These are phyloP conservation scores for Ricordea florida DNA, from an alignment of 92 coral and sea anemone genomes.

Conservation along the genomic window DNA sequence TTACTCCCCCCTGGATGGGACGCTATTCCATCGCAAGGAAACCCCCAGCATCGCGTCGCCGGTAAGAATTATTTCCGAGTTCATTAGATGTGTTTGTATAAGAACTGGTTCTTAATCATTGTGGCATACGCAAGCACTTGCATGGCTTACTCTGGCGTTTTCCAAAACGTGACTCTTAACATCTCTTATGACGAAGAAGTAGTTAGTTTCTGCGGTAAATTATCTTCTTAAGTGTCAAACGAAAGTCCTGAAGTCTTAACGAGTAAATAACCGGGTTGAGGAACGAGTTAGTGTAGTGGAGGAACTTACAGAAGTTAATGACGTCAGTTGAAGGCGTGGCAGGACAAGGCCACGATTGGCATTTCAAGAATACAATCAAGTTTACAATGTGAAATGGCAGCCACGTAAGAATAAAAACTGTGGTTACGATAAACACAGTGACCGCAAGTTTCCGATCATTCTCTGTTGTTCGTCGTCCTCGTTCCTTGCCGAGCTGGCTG, in stretches of 20 bases:
- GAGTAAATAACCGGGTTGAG: slow-evolving; percentile 86
- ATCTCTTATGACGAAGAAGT: no score
- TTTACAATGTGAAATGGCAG: slow-evolving; percentile 84
- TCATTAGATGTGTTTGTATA: no score
- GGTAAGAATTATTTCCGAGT: no score
- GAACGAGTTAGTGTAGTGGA: slow-evolving; percentile 79
- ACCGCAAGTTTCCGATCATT: slow-evolving; percentile 69
- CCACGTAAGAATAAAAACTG: slow-evolving; percentile 79
- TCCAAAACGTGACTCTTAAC: no score
- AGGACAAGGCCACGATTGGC: slow-evolving; percentile 57
- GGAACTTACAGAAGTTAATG: slow-evolving; percentile 67
- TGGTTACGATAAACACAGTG: slow-evolving; percentile 85
- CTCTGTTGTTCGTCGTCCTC: slow-evolving; percentile 51
- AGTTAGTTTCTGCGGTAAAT: not conserved
- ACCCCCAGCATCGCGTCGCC: no score
- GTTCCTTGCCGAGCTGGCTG: slow-evolving; percentile 4
- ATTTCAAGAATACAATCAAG: slow-evolving; percentile 62
- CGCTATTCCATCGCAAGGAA: no score
- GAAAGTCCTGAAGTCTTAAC: slow-evolving; percentile 73
- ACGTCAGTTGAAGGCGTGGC: slow-evolving; percentile 51
- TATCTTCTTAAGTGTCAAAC: slow-evolving; percentile 45
- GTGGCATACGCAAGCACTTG: no score
- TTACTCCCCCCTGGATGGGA: no score
- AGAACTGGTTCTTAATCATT: no score
- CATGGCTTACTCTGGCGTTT: no score